Conservation (phyloP, 2,113 vertebrate species). For the Coturnix japonica region DNA sequence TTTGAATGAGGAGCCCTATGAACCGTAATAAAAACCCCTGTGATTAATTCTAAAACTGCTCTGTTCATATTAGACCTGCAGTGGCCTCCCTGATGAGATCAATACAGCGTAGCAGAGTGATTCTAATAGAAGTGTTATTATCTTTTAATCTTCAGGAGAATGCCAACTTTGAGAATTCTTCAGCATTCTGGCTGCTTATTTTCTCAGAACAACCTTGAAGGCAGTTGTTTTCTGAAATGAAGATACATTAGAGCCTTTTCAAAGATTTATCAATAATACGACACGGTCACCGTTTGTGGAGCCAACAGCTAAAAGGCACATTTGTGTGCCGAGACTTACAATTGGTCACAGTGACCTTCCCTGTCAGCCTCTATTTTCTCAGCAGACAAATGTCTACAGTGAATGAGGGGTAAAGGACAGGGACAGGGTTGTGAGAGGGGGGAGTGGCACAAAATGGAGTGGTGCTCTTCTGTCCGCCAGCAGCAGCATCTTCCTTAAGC, state of each 20-base stretch:
- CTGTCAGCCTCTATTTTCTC: constrained; percentile 76
- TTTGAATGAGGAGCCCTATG: constrained; percentile 80
- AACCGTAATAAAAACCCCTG: constrained; percentile 81
- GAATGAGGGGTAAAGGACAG: constrained; percentile 66
- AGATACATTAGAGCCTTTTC: constrained; percentile 80
- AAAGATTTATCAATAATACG: constrained; percentile 82
- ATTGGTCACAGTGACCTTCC: constrained; percentile 78
- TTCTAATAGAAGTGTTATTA: constrained; percentile 86
- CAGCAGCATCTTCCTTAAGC: neutral
- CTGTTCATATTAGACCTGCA: constrained; percentile 83
- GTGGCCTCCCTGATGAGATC: constrained; percentile 87
- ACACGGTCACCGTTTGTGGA: constrained; percentile 64
- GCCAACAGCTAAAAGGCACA: constrained; percentile 73
- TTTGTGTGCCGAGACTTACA: constrained; percentile 75
- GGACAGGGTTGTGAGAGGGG: neutral
- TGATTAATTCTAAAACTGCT: constrained; percentile 84
- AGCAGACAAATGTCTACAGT: constrained; percentile 72
- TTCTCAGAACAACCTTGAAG: constrained; percentile 79
- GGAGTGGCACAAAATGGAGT: neutral
- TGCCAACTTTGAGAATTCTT: constrained; percentile 76
- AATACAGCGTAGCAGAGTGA: constrained; percentile 82
- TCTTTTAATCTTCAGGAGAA: constrained; percentile 86
- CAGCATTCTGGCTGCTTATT: constrained; percentile 67
- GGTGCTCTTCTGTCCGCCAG: neutral
- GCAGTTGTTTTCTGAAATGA: constrained; percentile 80